Base-by-base conservation (phyloP, 2,888 invertebrate genomes). In the Chironomus riparius region DNA sequence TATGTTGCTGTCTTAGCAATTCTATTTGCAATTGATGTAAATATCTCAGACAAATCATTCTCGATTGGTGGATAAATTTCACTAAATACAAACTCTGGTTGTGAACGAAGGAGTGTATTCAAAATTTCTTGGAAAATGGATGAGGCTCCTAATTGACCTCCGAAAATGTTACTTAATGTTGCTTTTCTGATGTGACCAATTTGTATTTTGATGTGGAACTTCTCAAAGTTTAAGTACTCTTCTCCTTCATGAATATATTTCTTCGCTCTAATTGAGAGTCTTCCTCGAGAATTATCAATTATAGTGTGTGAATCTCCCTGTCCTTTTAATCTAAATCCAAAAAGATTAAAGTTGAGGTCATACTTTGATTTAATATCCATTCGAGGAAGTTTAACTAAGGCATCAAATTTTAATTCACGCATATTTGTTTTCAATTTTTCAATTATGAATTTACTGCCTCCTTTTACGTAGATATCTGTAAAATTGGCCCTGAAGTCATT, bases 41-140 rank as follows among this genome's bases (percentile, higher is more conserved):
- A 62, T 38, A 38, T 13, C 4, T 61, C 62, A n/a, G 72, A 61
- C 6, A 72, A 22, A 21, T 61, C 5, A 0, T 61, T 18, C 18
- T 72, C 72, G 1, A 72, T 24, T n/a, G 28, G 28, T 28, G 72
- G 72, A 47, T 72, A 72, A 18, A 72, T 50, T 28, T 72, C 72
- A 12, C 15, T 5, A 12, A 72, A 4, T 3, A 72, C 28, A 50
- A 62, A 72, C 38, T 72, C 72, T 61, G 72, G 50, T n/a, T 72
- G 50, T 2, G 61, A 38, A 4, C 18, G 61, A 4, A 72, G 61
- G 0, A 72, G n/a, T 50, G 18, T 21, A 13, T 72, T 72, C 1
- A 13, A 61, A 38, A 72, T 62, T 38, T 72, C 72, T 6, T 61
- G 47, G 12, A 72, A 50, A 0, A 50, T 50, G 10, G 61, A 28